phyloP scores from a whole-genome alignment of 2,888 invertebrate species.

The Metalampra italica region DNA sequence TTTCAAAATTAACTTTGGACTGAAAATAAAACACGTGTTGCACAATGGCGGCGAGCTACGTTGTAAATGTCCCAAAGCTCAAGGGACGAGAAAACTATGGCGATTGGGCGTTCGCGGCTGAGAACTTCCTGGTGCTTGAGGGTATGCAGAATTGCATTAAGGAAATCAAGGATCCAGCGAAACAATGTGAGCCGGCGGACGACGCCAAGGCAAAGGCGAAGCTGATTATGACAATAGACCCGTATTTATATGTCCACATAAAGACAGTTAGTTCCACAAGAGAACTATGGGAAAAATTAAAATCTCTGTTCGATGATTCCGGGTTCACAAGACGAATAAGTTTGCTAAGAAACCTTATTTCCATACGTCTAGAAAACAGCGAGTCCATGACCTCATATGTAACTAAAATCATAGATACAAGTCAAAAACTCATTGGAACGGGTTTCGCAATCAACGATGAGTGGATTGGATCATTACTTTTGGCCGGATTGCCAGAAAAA shows the following conservation, averaged over 20 bases:
- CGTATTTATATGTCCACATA: conserved; percentile 12
- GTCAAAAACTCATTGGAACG: conserved; percentile 5
- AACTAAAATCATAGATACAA: conserved; percentile 6
- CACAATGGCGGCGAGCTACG: no score
- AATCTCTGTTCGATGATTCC: conserved; percentile 7
- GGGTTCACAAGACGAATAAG: conserved; percentile 13
- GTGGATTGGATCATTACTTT: conserved; percentile 15
- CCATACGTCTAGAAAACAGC: conserved; percentile 8
- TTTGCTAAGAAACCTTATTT: conserved; percentile 4
- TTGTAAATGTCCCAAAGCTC: no score
- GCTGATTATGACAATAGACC: conserved; percentile 11
- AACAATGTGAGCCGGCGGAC: background rate
- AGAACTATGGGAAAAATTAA: conserved; percentile 2
- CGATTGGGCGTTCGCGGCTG: no score
- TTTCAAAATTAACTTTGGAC: no score
- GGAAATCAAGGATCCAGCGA: background rate
- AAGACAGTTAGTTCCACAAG: background rate
- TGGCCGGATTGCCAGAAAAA: conserved; percentile 19
- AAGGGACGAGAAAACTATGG: no score
- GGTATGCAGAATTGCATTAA: no score
- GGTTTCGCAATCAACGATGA: conserved; percentile 2
- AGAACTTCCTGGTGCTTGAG: no score
- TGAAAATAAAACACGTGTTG: no score
- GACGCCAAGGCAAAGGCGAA: conserved; percentile 7
- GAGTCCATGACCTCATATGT: conserved; percentile 6